Evolutionary conservation across 2,888 invertebrate species (phyloP).

Genomic region (Drosophila borborema): DNA sequence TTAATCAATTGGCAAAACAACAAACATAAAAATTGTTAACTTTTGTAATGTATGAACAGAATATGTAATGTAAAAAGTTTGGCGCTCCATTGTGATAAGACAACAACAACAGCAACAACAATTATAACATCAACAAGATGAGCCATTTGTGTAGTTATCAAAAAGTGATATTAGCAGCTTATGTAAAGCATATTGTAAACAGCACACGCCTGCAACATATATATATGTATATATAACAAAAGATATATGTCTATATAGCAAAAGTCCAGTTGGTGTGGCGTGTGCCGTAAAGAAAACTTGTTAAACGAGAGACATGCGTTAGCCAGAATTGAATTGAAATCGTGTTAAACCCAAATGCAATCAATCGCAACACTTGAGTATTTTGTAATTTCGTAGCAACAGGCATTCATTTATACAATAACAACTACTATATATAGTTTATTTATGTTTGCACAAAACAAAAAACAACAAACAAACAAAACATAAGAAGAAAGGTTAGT

Average conservation of each 20-base stretch:
- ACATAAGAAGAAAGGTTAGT: conserved; percentile 22
- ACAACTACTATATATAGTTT: conserved; percentile 50
- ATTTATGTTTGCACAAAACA: conserved; percentile 47
- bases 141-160: conserved; percentile 74
- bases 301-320: conserved; percentile 54
- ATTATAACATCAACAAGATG: conserved; percentile 51
- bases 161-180: conserved; percentile 77
- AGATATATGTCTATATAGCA: conserved; percentile 29
- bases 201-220: conserved; percentile 31
- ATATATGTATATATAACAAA: too few relatives aligned
- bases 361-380: conserved; percentile 52
- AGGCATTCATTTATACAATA: conserved; percentile 73
- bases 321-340: conserved; percentile 45
- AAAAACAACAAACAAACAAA: conserved; percentile 3
- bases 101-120: conserved; percentile 48
- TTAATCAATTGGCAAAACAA: conserved; percentile 56
- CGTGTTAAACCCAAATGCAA: conserved; percentile 32
- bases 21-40: conserved; percentile 70
- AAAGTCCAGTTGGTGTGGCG: conserved; percentile 37
- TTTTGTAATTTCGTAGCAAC: conserved; percentile 61
- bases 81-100: conserved; percentile 75
- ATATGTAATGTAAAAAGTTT: conserved; percentile 49
- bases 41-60: conserved; percentile 72
- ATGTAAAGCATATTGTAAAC: conserved; percentile 50
- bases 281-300: conserved; percentile 32